A percentile compares a stretch with the other conserved stretches of the same genome.
Conservation (phyloP, 2,797 vertebrate genomes). For the Lycodopsis pacificus region DNA sequence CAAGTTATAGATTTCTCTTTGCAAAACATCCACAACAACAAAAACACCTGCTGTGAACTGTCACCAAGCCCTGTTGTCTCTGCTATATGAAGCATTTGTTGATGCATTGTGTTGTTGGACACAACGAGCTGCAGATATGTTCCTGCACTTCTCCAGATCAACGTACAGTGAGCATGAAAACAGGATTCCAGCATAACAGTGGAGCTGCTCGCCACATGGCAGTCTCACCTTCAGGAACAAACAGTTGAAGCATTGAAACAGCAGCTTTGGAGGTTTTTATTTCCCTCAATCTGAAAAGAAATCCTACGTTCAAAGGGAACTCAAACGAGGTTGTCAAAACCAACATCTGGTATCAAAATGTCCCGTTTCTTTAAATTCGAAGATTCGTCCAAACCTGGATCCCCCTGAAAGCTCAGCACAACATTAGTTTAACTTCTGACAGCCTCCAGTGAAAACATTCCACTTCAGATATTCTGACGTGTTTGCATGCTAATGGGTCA, state of each 20-base stretch:
- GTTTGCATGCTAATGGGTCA: not conserved
- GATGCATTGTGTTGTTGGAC: not conserved
- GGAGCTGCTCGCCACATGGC: not conserved
- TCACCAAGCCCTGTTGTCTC: not conserved
- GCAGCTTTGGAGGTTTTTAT: constrained; percentile 30
- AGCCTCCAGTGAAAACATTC: constrained; percentile 27
- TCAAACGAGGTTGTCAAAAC: constrained; percentile 61
- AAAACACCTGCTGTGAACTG: not conserved
- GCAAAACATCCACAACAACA: not conserved
- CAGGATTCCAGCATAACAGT: not conserved
- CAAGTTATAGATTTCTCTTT: not conserved
- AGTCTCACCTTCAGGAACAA: constrained; percentile 8
- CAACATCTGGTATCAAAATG: constrained; percentile 48
- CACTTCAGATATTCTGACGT: constrained; percentile 1
- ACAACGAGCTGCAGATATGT: not conserved
- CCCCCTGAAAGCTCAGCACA: constrained; percentile 23
- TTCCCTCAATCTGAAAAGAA: constrained; percentile 33
- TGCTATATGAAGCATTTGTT: not conserved
- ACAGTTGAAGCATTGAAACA: constrained; percentile 20
- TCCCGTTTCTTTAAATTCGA: not conserved
- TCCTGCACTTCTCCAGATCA: not conserved
- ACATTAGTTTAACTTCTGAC: constrained; percentile 28
- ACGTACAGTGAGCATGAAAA: not conserved
- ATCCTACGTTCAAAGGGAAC: constrained; percentile 43
- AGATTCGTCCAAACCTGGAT: not conserved